Conservation (phyloP, 53 echinoderm and acorn worm species). For the Holothuria scabra region DNA sequence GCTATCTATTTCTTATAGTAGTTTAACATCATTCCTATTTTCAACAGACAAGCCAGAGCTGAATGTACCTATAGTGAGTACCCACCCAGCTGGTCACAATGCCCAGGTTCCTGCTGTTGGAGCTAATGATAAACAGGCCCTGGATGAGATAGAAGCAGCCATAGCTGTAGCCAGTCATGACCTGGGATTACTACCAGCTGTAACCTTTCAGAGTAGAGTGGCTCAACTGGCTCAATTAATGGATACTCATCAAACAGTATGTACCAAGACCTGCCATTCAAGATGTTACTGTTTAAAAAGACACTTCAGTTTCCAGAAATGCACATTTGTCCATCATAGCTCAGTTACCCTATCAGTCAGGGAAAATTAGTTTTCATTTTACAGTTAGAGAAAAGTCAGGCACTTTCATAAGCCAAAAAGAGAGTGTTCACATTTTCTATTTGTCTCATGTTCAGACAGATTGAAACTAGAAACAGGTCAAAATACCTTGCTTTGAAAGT, state of each 20-base stretch:
- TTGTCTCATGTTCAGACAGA: too few species aligned
- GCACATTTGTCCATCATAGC: too few species aligned
- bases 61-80: constrained; percentile 83
- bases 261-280: not conserved
- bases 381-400: too few species aligned
- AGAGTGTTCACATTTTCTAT: too few species aligned
- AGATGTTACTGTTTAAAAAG: too few species aligned
- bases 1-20: too few species aligned
- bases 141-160: constrained; percentile 85
- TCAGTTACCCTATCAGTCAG: too few species aligned
- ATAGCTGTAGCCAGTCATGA: constrained; percentile 89
- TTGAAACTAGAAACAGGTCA: too few species aligned
- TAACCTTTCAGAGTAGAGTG: constrained; percentile 84
- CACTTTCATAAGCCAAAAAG: too few species aligned
- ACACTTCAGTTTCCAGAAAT: too few species aligned
- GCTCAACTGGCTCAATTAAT: constrained; percentile 73
- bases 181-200: constrained; percentile 85
- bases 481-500: too few species aligned
- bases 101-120: constrained; percentile 64
- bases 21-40: not conserved
- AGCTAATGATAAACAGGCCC: constrained; percentile 74
- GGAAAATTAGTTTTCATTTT: too few species aligned
- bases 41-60: constrained; percentile 57
- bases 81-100: constrained; percentile 64
- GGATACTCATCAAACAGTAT: constrained; percentile 77